Percentiles rank a stretch among this genome's conserved stretches.
phyloP scores from a whole-genome alignment of 1,140 invertebrate species.

The Drosophila grimshawi region DNA sequence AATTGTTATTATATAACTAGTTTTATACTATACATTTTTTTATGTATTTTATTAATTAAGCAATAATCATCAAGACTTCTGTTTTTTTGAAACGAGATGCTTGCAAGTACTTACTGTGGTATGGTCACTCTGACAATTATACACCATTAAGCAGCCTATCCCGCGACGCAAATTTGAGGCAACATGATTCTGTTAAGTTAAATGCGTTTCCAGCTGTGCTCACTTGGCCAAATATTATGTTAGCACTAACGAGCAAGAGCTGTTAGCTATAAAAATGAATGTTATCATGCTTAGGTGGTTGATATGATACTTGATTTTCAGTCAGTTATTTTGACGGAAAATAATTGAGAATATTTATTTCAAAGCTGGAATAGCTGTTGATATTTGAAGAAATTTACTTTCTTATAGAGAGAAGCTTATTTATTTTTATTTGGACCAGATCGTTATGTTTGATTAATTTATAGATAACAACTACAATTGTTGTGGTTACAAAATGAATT shows the following conservation, averaged over 20 bases:
- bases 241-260: background rate
- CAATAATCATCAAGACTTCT: too few relatives aligned
- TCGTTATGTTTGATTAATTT: slow-evolving; percentile 23
- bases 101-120: background rate
- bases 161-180: background rate
- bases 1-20: too few relatives aligned
- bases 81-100: background rate
- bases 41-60: too few relatives aligned
- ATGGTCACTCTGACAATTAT: slow-evolving; percentile 2
- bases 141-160: background rate
- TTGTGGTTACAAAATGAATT: slow-evolving; percentile 5
- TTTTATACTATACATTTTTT: too few relatives aligned
- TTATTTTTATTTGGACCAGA: slow-evolving; percentile 28
- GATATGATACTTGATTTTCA: too few relatives aligned
- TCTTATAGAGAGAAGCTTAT: slow-evolving; percentile 1
- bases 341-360: too few relatives aligned
- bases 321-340: too few relatives aligned
- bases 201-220: background rate
- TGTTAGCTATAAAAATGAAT: background rate
- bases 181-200: background rate
- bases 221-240: background rate
- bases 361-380: background rate
- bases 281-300: too few relatives aligned
- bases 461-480: slow-evolving; percentile 18
- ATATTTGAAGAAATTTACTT: background rate